phyloP scores from a whole-genome alignment of 2,888 invertebrate species.

The Dioctria linearis region DNA sequence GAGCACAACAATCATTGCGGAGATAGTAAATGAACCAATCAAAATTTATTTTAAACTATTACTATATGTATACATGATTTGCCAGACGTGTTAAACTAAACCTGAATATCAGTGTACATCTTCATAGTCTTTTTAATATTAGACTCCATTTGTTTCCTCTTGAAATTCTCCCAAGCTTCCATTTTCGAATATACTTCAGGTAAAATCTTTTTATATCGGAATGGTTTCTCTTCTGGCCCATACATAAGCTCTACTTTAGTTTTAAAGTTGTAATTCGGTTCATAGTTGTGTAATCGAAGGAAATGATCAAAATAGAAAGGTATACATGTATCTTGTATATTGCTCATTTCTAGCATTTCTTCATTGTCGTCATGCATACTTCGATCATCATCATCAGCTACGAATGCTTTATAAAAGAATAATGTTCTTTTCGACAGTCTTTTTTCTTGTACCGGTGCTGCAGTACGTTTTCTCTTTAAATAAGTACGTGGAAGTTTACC shows the following conservation, averaged over 20 bases:
- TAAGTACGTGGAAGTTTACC: slow-evolving; percentile 64
- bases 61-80: background rate
- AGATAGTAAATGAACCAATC: no score
- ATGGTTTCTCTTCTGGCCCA: slow-evolving; percentile 65
- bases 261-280: slow-evolving; percentile 69
- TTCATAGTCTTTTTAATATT: slow-evolving; percentile 67
- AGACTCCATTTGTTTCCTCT: slow-evolving; percentile 66
- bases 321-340: slow-evolving; percentile 63
- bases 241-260: slow-evolving; percentile 67
- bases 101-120: slow-evolving; percentile 62
- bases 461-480: slow-evolving; percentile 62
- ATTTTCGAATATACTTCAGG: slow-evolving; percentile 63
- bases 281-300: slow-evolving; percentile 67
- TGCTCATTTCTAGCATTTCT: slow-evolving; percentile 44
- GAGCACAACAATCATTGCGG: background rate
- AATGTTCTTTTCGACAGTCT: slow-evolving; percentile 64
- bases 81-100: background rate
- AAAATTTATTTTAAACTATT: no score
- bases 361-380: slow-evolving; percentile 57
- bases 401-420: slow-evolving; percentile 67
- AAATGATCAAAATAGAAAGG: slow-evolving; percentile 70
- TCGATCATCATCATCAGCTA: slow-evolving; percentile 6
- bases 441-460: slow-evolving; percentile 55
- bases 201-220: slow-evolving; percentile 61
- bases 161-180: slow-evolving; percentile 64